Percentiles rank a stretch among this genome's conserved stretches.
phyloP scores from a whole-genome alignment of 2,797 vertebrate species.

The Tangara arthus region DNA sequence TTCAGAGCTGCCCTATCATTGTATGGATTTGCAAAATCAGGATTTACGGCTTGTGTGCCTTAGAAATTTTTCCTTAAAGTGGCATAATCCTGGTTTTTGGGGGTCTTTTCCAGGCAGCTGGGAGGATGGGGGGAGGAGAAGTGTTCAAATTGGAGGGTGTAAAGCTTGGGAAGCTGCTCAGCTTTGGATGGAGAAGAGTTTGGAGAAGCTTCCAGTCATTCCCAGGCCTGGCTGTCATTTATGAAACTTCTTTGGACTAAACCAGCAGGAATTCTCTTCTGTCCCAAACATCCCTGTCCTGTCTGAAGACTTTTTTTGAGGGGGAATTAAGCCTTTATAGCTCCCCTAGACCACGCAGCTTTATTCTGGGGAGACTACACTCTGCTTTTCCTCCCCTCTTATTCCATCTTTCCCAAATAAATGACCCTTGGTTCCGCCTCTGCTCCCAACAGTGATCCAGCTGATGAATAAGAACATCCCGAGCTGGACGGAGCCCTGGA shows the following conservation, averaged over 20 bases:
- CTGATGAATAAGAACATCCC: conserved; percentile 52
- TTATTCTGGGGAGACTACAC: neutral
- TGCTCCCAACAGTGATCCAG: conserved; percentile 30
- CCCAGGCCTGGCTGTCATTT: neutral
- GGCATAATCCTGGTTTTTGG: neutral
- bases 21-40: neutral
- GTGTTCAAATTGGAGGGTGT: rapidly evolving
- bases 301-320: neutral
- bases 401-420: neutral
- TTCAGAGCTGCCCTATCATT: neutral
- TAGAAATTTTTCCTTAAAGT: neutral
- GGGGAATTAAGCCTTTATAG: neutral
- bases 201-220: neutral
- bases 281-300: neutral
- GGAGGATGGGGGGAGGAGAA: neutral
- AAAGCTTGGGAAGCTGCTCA: neutral
- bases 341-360: neutral
- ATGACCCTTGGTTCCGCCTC: neutral
- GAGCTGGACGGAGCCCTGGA: conserved; percentile 35
- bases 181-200: neutral
- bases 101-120: neutral
- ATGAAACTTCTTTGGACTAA: neutral
- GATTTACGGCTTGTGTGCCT: neutral
- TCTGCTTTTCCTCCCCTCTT: neutral
- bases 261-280: neutral